Percentiles rank a stretch among this genome's conserved stretches.
These are phyloP conservation scores for Astropecten irregularis DNA, from an alignment of 53 echinoderm and acorn worm species.

Conservation along the genomic window DNA sequence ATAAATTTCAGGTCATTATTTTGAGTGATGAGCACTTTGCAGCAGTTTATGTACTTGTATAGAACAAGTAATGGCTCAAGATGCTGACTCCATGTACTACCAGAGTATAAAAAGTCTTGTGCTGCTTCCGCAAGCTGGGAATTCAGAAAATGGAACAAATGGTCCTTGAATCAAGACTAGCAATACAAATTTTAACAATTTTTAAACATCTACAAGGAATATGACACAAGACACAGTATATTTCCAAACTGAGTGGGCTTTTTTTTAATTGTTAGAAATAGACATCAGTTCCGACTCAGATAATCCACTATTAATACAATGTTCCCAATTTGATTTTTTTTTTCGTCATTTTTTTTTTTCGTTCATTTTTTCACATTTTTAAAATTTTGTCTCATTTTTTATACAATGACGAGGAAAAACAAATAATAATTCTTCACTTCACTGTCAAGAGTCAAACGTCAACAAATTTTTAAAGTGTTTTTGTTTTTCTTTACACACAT, in stretches of 20 bases:
- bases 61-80: too few relatives aligned
- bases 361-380: neutral
- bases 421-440: neutral
- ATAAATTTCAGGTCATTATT: too few relatives aligned
- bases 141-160: too few relatives aligned
- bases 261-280: slow-evolving; percentile 54
- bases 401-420: slow-evolving; percentile 30
- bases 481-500: slow-evolving; percentile 31
- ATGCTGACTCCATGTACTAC: too few relatives aligned
- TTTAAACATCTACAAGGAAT: too few relatives aligned
- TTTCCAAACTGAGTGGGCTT: slow-evolving; percentile 38
- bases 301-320: slow-evolving; percentile 34
- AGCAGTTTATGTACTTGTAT: too few relatives aligned
- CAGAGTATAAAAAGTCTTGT: too few relatives aligned
- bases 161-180: too few relatives aligned
- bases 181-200: too few relatives aligned
- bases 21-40: too few relatives aligned
- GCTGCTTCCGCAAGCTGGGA: too few relatives aligned
- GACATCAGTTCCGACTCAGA: slow-evolving; percentile 41
- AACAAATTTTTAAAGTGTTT: neutral
- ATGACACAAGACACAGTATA: neutral
- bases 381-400: neutral
- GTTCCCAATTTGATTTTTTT: slow-evolving; percentile 12
- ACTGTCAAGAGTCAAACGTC: neutral
- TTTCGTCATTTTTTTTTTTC: neutral